Base-by-base conservation (phyloP, 2,113 vertebrate species). In the Pseudonaja textilis region DNA sequence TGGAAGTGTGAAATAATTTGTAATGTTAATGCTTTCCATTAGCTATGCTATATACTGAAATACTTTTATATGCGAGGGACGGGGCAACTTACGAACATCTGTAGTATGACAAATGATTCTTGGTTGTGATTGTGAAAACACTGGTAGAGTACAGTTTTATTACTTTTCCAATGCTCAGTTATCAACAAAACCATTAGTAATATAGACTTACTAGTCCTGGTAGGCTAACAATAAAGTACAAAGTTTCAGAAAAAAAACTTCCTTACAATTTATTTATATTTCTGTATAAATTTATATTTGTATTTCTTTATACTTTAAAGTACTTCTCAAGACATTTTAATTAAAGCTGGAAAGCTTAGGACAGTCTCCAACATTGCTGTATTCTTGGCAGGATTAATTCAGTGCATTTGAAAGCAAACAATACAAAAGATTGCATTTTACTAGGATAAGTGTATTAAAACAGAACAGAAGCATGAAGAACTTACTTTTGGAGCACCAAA, bases 401-500 rank as follows among this genome's bases (percentile, higher is more conserved):
- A n/a, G 39, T 11, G 39, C 34, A 81, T 59, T 50, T 26, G 25
- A 92, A 92, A 89, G 34, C 91, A 57, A 89, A 42, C 9, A 6
- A 10, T 56, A 57, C 64, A 89, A 47, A 26, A 26, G 23, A 26
- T 25, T 9, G 11, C 64, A 45, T 39, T 22, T 52, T 39, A 74
- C 18, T 47, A 55, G 45, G 22, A 18, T 6, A 11, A 85, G 26
- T 1, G 0, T 34, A 55, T 42, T 47, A 42, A 61, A 57, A 52
- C n/a, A n/a, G 2, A 22, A 55, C 50, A 81, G n/a, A 90, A 50
- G 26, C 55, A 85, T 6, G 16, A 88, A 64, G 4, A 64, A 90
- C 96, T 64, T 97, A 99, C 99, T 98, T 99, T 99, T 92, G 97
- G 81, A 25, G 98, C 97, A 0, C 97, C 96, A 93, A 99, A 99